These are phyloP conservation scores for Drosophila ochracea DNA, from an alignment of 2,888 invertebrate species.

Conservation along the genomic window DNA sequence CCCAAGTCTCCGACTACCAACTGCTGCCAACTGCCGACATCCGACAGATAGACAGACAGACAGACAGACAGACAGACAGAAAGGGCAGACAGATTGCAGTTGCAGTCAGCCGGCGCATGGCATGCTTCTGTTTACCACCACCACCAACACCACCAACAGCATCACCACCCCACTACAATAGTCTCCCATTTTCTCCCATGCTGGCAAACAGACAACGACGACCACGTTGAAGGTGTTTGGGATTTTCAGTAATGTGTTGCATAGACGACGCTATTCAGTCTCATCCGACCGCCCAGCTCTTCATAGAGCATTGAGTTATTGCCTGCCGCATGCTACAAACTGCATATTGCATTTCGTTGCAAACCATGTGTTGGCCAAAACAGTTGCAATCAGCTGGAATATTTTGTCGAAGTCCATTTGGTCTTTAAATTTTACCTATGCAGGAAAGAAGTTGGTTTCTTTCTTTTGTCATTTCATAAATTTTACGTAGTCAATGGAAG, in stretches of 20 bases:
- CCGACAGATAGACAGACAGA: not conserved
- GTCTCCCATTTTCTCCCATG: constrained; percentile 14
- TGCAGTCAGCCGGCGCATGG: constrained; percentile 65
- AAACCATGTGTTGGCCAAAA: constrained; percentile 31
- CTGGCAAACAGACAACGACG: constrained; percentile 59
- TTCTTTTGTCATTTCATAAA: not conserved
- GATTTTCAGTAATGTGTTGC: constrained; percentile 68
- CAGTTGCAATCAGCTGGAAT: constrained; percentile 41
- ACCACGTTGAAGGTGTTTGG: constrained; percentile 68
- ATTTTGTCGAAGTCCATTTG: constrained; percentile 22
- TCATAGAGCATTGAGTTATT: constrained; percentile 76
- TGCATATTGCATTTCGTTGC: constrained; percentile 35
- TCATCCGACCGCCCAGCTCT: constrained; percentile 19
- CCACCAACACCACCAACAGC: not conserved
- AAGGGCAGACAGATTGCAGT: constrained; percentile 73
- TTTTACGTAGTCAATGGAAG: not conserved
- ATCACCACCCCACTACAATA: constrained; percentile 5
- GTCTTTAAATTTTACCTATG: constrained; percentile 39
- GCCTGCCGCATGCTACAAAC: constrained; percentile 70
- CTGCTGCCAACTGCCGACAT: constrained; percentile 8
- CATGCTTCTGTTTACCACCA: constrained; percentile 16
- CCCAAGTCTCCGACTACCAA: constrained; percentile 19
- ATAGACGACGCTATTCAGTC: constrained; percentile 29
- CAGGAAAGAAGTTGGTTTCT: not conserved
- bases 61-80: constrained; percentile 6